phyloP scores from a whole-genome alignment of 2,113 vertebrate species.

The Seriola rivoliana region DNA sequence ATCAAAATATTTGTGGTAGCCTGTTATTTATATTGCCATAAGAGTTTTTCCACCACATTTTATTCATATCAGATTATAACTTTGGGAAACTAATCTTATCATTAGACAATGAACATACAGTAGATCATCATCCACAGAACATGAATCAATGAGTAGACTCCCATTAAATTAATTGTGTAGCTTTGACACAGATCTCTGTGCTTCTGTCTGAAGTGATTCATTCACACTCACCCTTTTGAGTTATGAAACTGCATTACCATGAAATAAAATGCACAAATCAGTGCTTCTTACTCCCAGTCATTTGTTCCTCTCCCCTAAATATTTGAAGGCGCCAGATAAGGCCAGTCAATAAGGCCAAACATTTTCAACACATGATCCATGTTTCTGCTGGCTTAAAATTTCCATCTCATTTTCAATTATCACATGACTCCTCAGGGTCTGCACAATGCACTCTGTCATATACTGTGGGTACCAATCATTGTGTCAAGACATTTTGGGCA shows the following conservation, averaged over 20 bases:
- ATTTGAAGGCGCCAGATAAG: background rate
- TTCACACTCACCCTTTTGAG: background rate
- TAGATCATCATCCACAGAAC: background rate
- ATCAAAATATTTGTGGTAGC: background rate
- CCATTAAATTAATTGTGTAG: background rate
- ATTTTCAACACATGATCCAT: background rate
- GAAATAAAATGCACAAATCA: background rate
- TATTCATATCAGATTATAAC: background rate
- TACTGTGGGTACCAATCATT: slow-evolving; percentile 2
- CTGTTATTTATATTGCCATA: background rate
- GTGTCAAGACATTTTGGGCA: slow-evolving; percentile 5
- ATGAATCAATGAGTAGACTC: background rate
- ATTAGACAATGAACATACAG: background rate
- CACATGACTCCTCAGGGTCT: slow-evolving; percentile 1
- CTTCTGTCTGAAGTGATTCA: background rate
- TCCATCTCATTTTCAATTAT: background rate
- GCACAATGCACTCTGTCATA: slow-evolving; percentile 19
- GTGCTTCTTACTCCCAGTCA: background rate
- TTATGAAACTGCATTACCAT: background rate
- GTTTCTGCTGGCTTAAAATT: background rate
- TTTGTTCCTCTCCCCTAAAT: background rate
- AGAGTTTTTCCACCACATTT: background rate
- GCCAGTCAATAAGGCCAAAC: background rate
- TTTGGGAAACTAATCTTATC: background rate
- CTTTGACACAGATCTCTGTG: background rate